Conservation (phyloP, 1,140 invertebrate species). For the Drosophila kohkoa region DNA sequence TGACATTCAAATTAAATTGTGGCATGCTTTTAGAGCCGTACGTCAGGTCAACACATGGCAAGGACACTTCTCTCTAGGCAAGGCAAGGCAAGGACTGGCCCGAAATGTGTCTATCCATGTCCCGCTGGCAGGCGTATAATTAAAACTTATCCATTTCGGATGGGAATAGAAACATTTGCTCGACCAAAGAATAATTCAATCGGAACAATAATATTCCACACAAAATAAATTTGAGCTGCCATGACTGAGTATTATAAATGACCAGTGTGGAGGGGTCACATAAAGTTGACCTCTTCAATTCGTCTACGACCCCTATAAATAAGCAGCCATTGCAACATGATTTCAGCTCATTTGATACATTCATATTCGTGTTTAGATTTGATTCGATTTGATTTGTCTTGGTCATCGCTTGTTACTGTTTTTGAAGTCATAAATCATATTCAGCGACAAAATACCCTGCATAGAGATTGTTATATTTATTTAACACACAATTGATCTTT, state of each 20-base stretch:
- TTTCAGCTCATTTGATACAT: not conserved
- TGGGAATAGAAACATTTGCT: slow-evolving; percentile 41
- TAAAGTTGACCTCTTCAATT: not conserved
- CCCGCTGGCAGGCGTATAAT: slow-evolving; percentile 16
- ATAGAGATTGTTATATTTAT: not conserved
- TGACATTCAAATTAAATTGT: slow-evolving; percentile 21
- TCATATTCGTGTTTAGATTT: not conserved
- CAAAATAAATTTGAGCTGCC: slow-evolving; percentile 7
- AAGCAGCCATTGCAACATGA: not conserved
- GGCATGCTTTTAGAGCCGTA: slow-evolving; percentile 4
- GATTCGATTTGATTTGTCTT: not conserved
- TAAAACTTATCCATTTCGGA: slow-evolving; percentile 16
- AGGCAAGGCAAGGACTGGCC: not conserved
- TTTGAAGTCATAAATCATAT: no score
- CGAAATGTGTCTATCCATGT: not conserved
- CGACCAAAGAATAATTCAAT: slow-evolving; percentile 30
- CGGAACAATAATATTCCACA: not conserved
- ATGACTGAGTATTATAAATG: not conserved
- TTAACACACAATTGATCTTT: not conserved
- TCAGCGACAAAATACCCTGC: not conserved
- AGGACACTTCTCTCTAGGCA: slow-evolving; percentile 3
- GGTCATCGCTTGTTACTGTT: not conserved
- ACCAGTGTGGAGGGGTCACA: not conserved
- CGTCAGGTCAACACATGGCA: slow-evolving; percentile 17
- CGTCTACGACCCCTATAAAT: not conserved